Conservation (phyloP, 2,888 invertebrate genomes). For the Oxycera nigricornis region DNA sequence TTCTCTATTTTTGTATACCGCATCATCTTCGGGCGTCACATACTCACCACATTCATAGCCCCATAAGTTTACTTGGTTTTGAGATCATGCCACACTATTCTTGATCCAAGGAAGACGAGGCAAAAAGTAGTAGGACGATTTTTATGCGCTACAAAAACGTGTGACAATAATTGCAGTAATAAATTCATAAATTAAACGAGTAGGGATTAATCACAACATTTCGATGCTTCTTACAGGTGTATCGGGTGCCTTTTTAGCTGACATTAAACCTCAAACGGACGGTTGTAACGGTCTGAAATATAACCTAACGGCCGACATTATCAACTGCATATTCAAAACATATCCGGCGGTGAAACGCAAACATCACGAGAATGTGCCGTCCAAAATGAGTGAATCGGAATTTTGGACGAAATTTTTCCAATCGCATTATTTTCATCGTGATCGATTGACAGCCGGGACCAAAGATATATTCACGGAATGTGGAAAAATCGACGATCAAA, state of each 20-base stretch:
- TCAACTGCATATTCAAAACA: conserved; percentile 98
- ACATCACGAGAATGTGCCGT: conserved; percentile 94
- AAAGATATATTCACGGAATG: conserved; percentile 98
- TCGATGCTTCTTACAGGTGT: conserved; percentile 68
- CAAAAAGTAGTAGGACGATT: too few relatives aligned
- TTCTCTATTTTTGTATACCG: too few relatives aligned
- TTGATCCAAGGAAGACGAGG: too few relatives aligned
- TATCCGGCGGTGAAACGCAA: conserved; percentile 98
- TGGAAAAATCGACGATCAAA: conserved; percentile 92
- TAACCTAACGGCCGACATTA: conserved; percentile 95
- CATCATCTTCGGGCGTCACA: too few relatives aligned
- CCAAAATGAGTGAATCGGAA: conserved; percentile 92
- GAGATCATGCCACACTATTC: too few relatives aligned
- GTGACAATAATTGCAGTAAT: too few relatives aligned
- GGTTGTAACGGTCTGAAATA: conserved; percentile 97
- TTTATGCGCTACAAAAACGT: too few relatives aligned
- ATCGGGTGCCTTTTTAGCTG: conserved; percentile 82
- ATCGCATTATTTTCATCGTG: conserved; percentile 98
- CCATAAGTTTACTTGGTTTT: too few relatives aligned
- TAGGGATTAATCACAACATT: too few relatives aligned
- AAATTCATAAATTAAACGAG: too few relatives aligned
- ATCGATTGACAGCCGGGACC: conserved; percentile 85
- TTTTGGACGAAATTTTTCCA: conserved; percentile 99
- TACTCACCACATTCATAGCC: too few relatives aligned
- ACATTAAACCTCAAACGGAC: conserved; percentile 96